Base-by-base conservation (phyloP, 2,888 invertebrate species). In the Latheticus oryzae region DNA sequence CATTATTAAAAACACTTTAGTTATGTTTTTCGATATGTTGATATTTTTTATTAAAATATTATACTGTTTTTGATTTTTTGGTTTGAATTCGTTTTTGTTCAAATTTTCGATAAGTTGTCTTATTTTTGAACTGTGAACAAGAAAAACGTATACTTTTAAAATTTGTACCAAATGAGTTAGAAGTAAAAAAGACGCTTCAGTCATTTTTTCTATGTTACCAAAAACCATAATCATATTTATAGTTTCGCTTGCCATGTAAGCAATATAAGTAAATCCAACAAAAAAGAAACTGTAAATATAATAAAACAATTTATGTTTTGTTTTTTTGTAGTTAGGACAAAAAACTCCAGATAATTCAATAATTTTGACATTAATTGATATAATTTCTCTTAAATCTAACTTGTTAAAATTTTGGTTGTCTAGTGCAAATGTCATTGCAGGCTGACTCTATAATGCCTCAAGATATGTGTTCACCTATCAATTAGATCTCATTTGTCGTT, bases 201-300 rank as follows among this genome's bases (percentile, higher is more conserved):
- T 67, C 55, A 74, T 60, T 47, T 68, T 62, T 42, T 69, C 67
- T 23, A 75, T 53, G 58, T 75, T 63, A 4, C 68, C 70, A 15
- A 82, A 81, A 5, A 81, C 80, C 17, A 77, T 64, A 48, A 74
- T 75, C 40, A 84, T 63, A 64, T 83, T 82, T 1, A 81, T 76
- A 0, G 80, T 68, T 74, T 84, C 83, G 15, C 80, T 79, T 8
- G 81, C 65, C 1, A 82, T 64, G 65, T 80, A 83, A 2, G 76
- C 76, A 0, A 81, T 80, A 80, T 69, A 57, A 15, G 64, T 61
- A 21, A 64, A 42, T 38, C 65, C 66, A 2, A 33, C 52, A 32
- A 58, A 52, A 23, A 30, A 16, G 7, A 28, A 15, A 4, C 52
- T 11, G 9, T 58, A 58, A 30, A 53, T 40, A 8, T 9, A 16